These are phyloP conservation scores for Aspidapion aeneum DNA, from an alignment of 2,888 invertebrate species.

Conservation along the genomic window DNA sequence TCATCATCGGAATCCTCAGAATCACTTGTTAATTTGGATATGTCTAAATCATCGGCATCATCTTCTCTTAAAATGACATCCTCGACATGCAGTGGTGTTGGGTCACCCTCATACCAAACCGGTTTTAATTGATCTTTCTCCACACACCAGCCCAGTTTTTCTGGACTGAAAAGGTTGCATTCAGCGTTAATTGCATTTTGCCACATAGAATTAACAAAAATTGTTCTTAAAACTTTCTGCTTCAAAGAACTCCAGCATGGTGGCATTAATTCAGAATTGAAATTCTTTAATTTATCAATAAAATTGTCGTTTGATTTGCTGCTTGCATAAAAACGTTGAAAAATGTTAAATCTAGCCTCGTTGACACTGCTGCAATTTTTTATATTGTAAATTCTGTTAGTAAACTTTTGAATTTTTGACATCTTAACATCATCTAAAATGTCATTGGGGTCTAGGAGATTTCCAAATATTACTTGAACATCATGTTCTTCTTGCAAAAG, in stretches of 20 bases:
- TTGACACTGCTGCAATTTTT: slow-evolving; percentile 32
- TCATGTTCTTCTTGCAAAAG: slow-evolving; percentile 32
- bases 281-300: slow-evolving; percentile 34
- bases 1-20: neutral
- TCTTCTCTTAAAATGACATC: neutral
- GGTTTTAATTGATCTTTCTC: neutral
- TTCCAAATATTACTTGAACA: slow-evolving; percentile 34
- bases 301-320: slow-evolving; percentile 31
- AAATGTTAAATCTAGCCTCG: slow-evolving; percentile 33
- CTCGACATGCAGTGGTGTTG: neutral
- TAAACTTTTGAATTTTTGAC: slow-evolving; percentile 36
- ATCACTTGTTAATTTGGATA: neutral
- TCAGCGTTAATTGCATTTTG: neutral
- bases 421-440: slow-evolving; percentile 35
- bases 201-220: slow-evolving; percentile 1
- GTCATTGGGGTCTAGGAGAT: slow-evolving; percentile 30
- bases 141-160: neutral
- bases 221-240: slow-evolving; percentile 2
- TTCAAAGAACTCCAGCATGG: neutral
- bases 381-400: slow-evolving; percentile 33
- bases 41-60: neutral
- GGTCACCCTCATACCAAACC: neutral
- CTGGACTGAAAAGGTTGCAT: neutral
- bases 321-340: slow-evolving; percentile 31
- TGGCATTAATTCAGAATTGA: slow-evolving; percentile 19